Evolutionary conservation across 2,888 invertebrate species (phyloP).

Genomic region (Scaptomyza caliginosa): DNA sequence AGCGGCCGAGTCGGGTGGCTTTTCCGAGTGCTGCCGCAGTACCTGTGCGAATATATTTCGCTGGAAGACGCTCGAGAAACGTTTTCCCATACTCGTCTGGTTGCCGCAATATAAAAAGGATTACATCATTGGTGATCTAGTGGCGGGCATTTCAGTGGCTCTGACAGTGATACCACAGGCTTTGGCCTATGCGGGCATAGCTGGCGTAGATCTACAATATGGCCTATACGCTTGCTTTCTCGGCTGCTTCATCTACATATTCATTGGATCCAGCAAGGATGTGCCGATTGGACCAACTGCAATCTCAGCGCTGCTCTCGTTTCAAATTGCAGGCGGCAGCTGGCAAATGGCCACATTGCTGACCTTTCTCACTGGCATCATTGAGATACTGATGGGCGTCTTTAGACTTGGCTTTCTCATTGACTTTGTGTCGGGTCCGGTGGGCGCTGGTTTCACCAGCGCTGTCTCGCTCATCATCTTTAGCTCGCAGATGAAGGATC

Average conservation of each 20-base stretch:
- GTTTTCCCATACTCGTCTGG: constrained; percentile 91
- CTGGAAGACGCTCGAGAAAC: constrained; percentile 89
- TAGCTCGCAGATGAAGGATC: constrained; percentile 93
- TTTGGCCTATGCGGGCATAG: constrained; percentile 92
- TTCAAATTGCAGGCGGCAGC: constrained; percentile 89
- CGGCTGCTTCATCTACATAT: constrained; percentile 94
- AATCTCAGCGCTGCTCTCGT: constrained; percentile 94
- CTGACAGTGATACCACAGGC: constrained; percentile 89
- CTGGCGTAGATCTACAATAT: constrained; percentile 91
- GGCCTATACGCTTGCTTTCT: constrained; percentile 96
- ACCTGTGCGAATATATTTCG: constrained; percentile 86
- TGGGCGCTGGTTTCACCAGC: constrained; percentile 94
- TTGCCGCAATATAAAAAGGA: constrained; percentile 90
- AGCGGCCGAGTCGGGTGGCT: constrained; percentile 67
- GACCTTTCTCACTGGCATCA: constrained; percentile 89
- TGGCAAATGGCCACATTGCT: constrained; percentile 89
- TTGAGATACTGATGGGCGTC: constrained; percentile 92
- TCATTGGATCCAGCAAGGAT: constrained; percentile 96
- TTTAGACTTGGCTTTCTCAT: constrained; percentile 94
- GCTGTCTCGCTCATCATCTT: constrained; percentile 95
- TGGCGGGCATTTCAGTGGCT: constrained; percentile 96
- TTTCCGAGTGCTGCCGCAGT: constrained; percentile 61
- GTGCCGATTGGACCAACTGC: constrained; percentile 97
- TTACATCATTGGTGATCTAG: constrained; percentile 92
- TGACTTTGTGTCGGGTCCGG: constrained; percentile 95